phyloP scores from a whole-genome alignment of 2,888 invertebrate genomes.

The Thera britannica region DNA sequence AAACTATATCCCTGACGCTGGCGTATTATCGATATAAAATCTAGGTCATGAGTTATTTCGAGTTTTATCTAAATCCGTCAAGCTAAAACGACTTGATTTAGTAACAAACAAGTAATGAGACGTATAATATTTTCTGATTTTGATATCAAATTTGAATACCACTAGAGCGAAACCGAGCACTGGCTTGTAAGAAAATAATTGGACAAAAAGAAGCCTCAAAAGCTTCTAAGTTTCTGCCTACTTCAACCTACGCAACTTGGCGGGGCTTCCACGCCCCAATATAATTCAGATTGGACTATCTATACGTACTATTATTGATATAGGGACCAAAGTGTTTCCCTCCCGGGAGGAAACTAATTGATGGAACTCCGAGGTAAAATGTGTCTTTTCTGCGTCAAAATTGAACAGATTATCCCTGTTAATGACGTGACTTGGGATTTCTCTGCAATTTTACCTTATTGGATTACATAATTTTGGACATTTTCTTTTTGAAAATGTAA shows the following conservation, averaged over 20 bases:
- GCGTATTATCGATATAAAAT: background rate
- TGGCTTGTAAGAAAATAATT: too few relatives aligned
- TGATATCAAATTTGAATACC: background rate
- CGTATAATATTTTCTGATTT: background rate
- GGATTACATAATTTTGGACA: conserved; percentile 21
- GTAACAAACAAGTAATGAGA: background rate
- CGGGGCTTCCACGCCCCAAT: background rate
- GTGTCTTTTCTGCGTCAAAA: conserved; percentile 41
- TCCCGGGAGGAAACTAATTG: conserved; percentile 53
- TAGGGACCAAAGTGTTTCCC: conserved; percentile 44
- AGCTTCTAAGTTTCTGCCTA: too few relatives aligned
- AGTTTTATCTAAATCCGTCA: background rate
- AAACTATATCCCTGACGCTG: background rate
- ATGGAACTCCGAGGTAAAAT: conserved; percentile 50
- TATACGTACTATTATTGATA: background rate
- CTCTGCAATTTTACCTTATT: conserved; percentile 33
- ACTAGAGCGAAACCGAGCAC: too few relatives aligned
- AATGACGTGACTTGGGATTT: conserved; percentile 38
- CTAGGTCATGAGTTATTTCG: background rate
- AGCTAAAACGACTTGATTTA: background rate
- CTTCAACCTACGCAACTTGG: too few relatives aligned
- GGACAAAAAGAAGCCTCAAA: too few relatives aligned
- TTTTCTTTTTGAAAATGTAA: conserved; percentile 19
- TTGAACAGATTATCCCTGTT: conserved; percentile 41
- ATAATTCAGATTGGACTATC: conserved; percentile 24